Evolutionary conservation across 2,797 vertebrate species (phyloP), one percentile per base, ranked within the genome.

Genomic region (Amniataba percoides): DNA sequence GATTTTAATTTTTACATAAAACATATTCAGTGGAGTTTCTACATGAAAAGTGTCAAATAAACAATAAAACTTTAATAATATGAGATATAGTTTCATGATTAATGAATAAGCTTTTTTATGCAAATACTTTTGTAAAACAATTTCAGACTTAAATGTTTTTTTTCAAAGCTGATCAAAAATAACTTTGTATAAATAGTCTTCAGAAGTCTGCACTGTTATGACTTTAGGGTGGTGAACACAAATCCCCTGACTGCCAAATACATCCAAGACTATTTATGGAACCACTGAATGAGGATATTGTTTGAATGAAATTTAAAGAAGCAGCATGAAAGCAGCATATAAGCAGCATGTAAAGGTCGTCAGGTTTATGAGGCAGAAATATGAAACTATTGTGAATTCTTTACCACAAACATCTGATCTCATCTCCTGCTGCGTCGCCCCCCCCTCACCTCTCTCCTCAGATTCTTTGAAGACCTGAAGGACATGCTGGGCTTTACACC

Each of bases 401-500:
- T 46, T 13, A 25, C 39, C 53, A 3, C 76, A 63, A 58, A 31
- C 77, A 63, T 66, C 55, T 78, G 82, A 85, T 69, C 75, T 71
- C 21, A 40, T 46, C 71, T 51, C 75, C 74, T 9, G 71, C 62
- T 34, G 64, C 16, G 62, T 58, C 14, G 23, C 57, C 49, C 14
- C 3, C 8, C 31, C 1, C 4, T 34, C 34, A 5, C 40, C 34
- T 0, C 46, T 78, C 81, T 77, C 39, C 76, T 15, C 84, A 96
- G 98, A 87, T 99, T 99, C 94, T 96, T 99, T 93, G 97, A 99
- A 82, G 98, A 99, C 88, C 91, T 99, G 76, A 97, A 96, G 85
- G 97, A 99, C 89, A 99, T 99, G 98, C 94, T 99, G 89, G 98
- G 98, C 43, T 99, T 99, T 87, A 94, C 94, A 42, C 98, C 98